Conservation (phyloP, 2,888 invertebrate species). For the Drosophila eohydei region DNA sequence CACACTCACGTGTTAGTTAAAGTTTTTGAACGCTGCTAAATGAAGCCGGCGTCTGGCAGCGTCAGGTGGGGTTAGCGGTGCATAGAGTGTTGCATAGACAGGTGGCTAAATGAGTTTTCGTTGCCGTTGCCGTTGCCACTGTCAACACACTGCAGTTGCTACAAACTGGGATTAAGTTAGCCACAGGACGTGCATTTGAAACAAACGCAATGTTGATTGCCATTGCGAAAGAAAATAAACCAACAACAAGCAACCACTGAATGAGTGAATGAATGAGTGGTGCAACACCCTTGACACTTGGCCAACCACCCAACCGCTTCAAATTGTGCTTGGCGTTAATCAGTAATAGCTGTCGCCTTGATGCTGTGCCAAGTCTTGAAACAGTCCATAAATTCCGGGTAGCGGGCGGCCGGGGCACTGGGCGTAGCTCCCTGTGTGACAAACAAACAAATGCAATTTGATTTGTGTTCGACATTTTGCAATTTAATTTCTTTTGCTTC, state of each 20-base stretch:
- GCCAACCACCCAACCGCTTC: not conserved
- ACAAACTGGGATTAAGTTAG: constrained; percentile 47
- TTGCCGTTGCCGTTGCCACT: constrained; percentile 18
- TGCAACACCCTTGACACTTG: constrained; percentile 68
- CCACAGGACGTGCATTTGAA: constrained; percentile 42
- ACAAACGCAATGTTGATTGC: constrained; percentile 73
- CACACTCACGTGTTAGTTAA: constrained; percentile 33
- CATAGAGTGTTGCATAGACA: constrained; percentile 41
- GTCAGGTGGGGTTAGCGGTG: constrained; percentile 14
- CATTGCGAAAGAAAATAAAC: constrained; percentile 21
- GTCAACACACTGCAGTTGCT: constrained; percentile 18
- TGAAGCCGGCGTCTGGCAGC: not conserved
- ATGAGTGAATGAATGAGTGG: constrained; percentile 11
- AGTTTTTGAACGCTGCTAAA: constrained; percentile 26
- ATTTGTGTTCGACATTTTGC: constrained; percentile 70
- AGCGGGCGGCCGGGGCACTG: not conserved
- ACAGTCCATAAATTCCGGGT: constrained; percentile 46
- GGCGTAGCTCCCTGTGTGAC: constrained; percentile 7
- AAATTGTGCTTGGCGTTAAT: constrained; percentile 22
- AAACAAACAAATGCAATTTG: constrained; percentile 70
- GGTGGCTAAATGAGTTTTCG: constrained; percentile 71
- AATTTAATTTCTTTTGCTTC: constrained; percentile 62
- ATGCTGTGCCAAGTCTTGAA: constrained; percentile 44
- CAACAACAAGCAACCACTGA: not conserved
- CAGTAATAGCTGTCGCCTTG: constrained; percentile 32